Evolutionary conservation across 2,888 invertebrate genomes (phyloP).

Genomic region (Sarcophaga subvicina): DNA sequence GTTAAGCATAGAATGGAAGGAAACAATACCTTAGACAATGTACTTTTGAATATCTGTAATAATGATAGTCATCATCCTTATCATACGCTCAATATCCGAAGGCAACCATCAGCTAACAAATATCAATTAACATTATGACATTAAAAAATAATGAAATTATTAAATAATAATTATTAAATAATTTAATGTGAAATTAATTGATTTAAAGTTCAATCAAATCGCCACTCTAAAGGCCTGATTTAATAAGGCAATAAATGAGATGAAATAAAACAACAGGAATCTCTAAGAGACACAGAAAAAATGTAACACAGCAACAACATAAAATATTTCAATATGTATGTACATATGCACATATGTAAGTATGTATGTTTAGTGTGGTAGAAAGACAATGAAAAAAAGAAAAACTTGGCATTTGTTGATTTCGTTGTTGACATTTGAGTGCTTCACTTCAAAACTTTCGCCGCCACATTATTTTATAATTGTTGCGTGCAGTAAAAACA

Average conservation of each 20-base stretch:
- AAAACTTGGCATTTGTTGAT: conserved; percentile 56
- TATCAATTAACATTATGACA: too few species aligned
- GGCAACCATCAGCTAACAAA: too few species aligned
- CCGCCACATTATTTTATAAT: conserved; percentile 72
- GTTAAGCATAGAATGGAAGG: too few species aligned
- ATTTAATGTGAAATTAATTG: too few species aligned
- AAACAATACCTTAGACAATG: too few species aligned
- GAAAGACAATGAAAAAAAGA: conserved; percentile 14
- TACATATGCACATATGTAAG: conserved; percentile 1
- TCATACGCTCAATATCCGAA: too few species aligned
- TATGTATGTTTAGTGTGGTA: background rate
- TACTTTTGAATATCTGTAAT: too few species aligned
- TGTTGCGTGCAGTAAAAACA: conserved; percentile 65
- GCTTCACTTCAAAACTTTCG: conserved; percentile 70
- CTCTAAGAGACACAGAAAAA: conserved; percentile 20
- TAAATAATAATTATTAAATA: too few species aligned
- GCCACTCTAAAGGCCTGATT: background rate
- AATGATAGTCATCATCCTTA: too few species aligned
- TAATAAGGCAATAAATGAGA: conserved; percentile 29
- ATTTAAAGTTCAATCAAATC: background rate
- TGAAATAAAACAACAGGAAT: conserved; percentile 43
- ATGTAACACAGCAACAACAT: conserved; percentile 8
- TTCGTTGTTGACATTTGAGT: conserved; percentile 67
- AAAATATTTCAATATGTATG: conserved; percentile 1
- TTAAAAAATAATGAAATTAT: too few species aligned